phyloP scores from a whole-genome alignment of 2,113 vertebrate species.

The Crotophaga sulcirostris region DNA sequence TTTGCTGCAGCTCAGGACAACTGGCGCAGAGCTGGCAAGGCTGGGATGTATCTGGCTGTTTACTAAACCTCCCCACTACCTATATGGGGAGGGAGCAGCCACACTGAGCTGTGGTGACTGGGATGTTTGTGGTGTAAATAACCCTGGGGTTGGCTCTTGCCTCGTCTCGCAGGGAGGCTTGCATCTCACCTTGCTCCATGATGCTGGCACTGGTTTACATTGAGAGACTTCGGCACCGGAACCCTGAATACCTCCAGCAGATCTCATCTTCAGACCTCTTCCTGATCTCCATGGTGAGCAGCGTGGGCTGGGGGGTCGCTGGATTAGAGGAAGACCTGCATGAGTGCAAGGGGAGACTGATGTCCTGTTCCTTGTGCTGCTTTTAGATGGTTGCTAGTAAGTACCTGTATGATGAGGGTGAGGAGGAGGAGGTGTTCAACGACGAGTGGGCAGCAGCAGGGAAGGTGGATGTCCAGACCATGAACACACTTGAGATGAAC shows the following conservation, averaged over 20 bases:
- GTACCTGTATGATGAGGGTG: slow-evolving; percentile 97
- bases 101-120: not conserved
- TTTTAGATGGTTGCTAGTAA: slow-evolving; percentile 98
- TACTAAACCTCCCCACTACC: not conserved
- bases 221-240: slow-evolving; percentile 94
- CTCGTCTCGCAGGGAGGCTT: slow-evolving; percentile 85
- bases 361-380: not conserved
- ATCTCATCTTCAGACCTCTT: slow-evolving; percentile 98
- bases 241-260: slow-evolving; percentile 96
- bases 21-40: not conserved
- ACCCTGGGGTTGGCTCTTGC: not conserved
- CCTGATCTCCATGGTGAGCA: slow-evolving; percentile 93
- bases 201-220: slow-evolving; percentile 98
- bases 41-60: not conserved
- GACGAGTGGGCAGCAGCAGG: slow-evolving; percentile 97
- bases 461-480: slow-evolving; percentile 90
- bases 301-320: not conserved
- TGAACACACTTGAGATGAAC: slow-evolving; percentile 94
- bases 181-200: slow-evolving; percentile 97
- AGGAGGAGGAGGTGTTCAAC: slow-evolving; percentile 98
- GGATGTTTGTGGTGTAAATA: not conserved
- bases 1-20: not conserved
- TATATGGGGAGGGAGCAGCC: not conserved
- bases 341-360: not conserved
- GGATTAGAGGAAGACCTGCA: not conserved